Percentiles rank a stretch among this genome's conserved stretches.
Evolutionary conservation across 2,797 vertebrate species (phyloP).

Genomic region (Phataginus tricuspis): DNA sequence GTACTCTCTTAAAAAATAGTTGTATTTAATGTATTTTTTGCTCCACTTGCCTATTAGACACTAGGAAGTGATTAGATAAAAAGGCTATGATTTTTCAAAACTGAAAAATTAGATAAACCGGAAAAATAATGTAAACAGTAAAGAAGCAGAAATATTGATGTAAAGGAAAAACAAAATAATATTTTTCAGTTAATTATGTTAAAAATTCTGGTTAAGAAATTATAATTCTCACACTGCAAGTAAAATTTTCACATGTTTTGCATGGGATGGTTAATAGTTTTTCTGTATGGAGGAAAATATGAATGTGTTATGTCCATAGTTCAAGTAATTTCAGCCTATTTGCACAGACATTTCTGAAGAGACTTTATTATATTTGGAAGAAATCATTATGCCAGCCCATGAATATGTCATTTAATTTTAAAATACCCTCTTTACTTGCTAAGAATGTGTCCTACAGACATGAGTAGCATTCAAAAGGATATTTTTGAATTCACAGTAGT

Average conservation of each 20-base stretch:
- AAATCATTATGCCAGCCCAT: conserved; percentile 41
- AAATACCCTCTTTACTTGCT: conserved; percentile 55
- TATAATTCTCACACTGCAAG: neutral
- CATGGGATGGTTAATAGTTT: neutral
- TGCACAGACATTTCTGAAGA: neutral
- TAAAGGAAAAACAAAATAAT: neutral
- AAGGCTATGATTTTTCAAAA: neutral
- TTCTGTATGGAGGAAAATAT: neutral
- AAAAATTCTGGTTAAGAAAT: neutral
- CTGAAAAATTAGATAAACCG: neutral
- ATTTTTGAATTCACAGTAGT: conserved; percentile 65
- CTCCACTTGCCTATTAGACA: neutral
- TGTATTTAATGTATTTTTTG: neutral
- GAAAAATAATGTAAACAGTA: neutral
- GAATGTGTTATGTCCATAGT: neutral
- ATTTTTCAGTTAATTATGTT: neutral
- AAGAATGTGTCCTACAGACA: conserved; percentile 15
- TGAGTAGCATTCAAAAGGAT: conserved; percentile 47
- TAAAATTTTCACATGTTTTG: neutral
- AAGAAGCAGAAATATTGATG: neutral
- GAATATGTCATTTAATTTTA: conserved; percentile 72
- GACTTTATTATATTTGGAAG: conserved; percentile 31
- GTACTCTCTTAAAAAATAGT: neutral
- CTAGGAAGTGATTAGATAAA: neutral
- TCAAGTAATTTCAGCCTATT: neutral